These are phyloP conservation scores for Lithobius niger DNA, from an alignment of 1,140 invertebrate species.

Conservation along the genomic window DNA sequence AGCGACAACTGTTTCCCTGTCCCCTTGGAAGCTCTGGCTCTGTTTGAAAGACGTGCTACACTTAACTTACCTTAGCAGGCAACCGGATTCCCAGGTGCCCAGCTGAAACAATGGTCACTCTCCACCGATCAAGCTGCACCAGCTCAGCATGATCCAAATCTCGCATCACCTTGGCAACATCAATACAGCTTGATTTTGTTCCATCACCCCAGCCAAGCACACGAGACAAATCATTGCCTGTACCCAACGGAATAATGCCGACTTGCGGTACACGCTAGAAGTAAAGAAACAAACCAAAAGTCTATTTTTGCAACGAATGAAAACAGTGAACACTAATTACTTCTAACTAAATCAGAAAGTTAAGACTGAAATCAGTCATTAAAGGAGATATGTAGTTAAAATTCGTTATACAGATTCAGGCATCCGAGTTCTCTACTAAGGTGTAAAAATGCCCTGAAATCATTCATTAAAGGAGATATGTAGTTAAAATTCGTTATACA, in stretches of 20 bases:
- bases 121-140: constrained; percentile 49
- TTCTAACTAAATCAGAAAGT: constrained; percentile 12
- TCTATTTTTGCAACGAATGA: not conserved
- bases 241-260: constrained; percentile 63
- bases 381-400: not conserved
- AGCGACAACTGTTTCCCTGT: no score
- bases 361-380: constrained; percentile 2
- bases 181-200: constrained; percentile 41
- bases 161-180: constrained; percentile 47
- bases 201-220: constrained; percentile 67
- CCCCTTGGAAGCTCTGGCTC: no score
- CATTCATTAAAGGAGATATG: constrained; percentile 6
- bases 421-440: no score
- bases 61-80: constrained; percentile 30
- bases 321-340: no score
- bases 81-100: constrained; percentile 28
- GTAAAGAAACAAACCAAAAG: constrained; percentile 16
- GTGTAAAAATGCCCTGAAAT: no score
- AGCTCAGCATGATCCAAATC: constrained; percentile 46
- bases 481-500: no score
- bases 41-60: no score
- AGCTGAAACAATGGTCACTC: constrained; percentile 24
- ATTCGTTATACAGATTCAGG: no score
- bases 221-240: constrained; percentile 73
- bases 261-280: constrained; percentile 47